phyloP scores from a whole-genome alignment of 2,888 invertebrate species.

The Polydrusus cervinus region DNA sequence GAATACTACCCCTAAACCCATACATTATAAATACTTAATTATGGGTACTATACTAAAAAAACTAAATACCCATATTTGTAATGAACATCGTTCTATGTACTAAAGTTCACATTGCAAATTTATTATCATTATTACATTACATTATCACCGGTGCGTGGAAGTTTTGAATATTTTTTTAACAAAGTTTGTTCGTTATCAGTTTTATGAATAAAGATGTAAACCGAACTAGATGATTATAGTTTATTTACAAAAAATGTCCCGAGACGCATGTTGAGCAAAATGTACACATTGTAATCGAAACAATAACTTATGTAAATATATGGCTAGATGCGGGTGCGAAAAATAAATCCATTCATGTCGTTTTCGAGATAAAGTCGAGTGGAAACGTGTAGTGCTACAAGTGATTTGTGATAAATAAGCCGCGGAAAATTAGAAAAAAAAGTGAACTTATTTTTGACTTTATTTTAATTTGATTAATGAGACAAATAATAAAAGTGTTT shows the following conservation, averaged over 20 bases:
- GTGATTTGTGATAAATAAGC: slow-evolving; percentile 1
- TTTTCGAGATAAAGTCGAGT: slow-evolving; percentile 9
- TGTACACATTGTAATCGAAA: slow-evolving; percentile 31
- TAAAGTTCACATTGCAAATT: slow-evolving; percentile 20
- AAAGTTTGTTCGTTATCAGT: slow-evolving; percentile 17
- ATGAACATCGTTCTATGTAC: slow-evolving; percentile 33
- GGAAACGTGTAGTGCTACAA: slow-evolving; percentile 10
- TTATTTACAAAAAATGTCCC: slow-evolving; percentile 31
- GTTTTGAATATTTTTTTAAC: slow-evolving; percentile 9
- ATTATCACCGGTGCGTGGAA: neutral
- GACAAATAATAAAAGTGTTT: neutral
- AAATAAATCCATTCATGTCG: slow-evolving; percentile 1
- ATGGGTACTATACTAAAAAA: slow-evolving; percentile 30
- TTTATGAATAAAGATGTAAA: neutral
- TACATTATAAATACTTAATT: slow-evolving; percentile 40
- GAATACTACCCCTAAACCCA: slow-evolving; percentile 44
- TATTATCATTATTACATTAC: too few species aligned
- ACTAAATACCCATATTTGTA: slow-evolving; percentile 36
- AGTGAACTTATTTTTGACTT: neutral
- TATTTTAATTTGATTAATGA: too few species aligned
- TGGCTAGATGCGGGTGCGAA: slow-evolving; percentile 15
- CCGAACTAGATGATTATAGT: slow-evolving; percentile 19
- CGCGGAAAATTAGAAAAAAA: neutral
- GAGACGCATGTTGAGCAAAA: slow-evolving; percentile 28
- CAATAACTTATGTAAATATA: slow-evolving; percentile 32